Base-by-base conservation (phyloP, 2,113 vertebrate genomes). In the Dunckerocampus dactyliophorus region DNA sequence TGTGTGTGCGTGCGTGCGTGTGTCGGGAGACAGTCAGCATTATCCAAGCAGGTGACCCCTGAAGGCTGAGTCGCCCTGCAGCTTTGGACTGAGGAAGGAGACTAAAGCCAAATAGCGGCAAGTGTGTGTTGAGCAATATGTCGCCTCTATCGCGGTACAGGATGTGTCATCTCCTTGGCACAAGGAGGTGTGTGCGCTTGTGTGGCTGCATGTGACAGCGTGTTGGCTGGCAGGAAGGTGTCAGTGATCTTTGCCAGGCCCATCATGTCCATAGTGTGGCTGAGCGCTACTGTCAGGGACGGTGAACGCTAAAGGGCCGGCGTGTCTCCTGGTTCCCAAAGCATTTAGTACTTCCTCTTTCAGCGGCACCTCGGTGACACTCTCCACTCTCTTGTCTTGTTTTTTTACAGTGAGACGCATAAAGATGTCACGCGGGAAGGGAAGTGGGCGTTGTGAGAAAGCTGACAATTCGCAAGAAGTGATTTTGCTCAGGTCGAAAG, bases 1-100 rank as follows among this genome's bases (percentile, higher is more conserved):
- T 69, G 76, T 49, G 66, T 63, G 67, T 66, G 62, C 67, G 64
- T 74, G 66, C 63, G 57, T 69, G 74, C 56, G 67, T 69, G 62
- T 54, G 75, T 31, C 92, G 92, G 88, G 94, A 95, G 95, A 95
- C 92, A 95, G 94, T 95, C 94, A 91, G 94, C 94, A 98, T 93
- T 93, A 97, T 99, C 97, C 82, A 95, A 95, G 94, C 95, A 97
- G 95, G 95, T 96, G 94, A 99, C 95, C 95, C 95, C 96, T 97
- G 93, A 99, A 98, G 95, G 95, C 95, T 95, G 91, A 90, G 88
- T 92, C 91, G 92, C 92, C 93, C 89, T 52, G 88, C 91, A 93
- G 93, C 81, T 80, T 63, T 72, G 20, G 91, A 90, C 86, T 89
- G 89, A 93, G 91, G 92, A 92, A 85, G 80, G 78, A 86, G 84